Base-by-base conservation (phyloP, 2,113 vertebrate species). In the Podarcis raffonei region DNA sequence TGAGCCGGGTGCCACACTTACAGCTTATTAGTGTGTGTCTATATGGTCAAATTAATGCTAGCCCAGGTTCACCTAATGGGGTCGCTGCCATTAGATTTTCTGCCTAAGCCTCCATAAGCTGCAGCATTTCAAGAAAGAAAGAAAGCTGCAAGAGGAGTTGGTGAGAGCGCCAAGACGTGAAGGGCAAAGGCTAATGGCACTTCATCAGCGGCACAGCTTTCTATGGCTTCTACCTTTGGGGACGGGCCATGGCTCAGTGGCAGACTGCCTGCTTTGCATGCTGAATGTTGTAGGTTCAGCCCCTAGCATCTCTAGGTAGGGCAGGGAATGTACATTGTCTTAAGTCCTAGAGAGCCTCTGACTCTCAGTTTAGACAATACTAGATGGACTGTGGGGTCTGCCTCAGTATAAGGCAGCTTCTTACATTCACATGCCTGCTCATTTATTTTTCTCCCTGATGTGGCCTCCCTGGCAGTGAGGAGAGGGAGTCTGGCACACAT, bases 1-100 rank as follows among this genome's bases (percentile, higher is more conserved):
- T 96, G 96, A 97, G 95, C 96, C 89, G 95, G 96, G 96, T 97
- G 97, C 96, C 96, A 93, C 94, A 78, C 96, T 95, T 95, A 95
- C 96, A 94, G 96, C 97, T 97, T 96, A 97, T 98, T 97, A 97
- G 96, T 90, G 86, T 48, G 89, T 59, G 84, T 90, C 88, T 94
- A 91, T 96, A 94, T 95, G 96, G 97, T 96, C 96, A 95, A 94
- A 95, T 97, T 96, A 96, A 96, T 94, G 96, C 94, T 80, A 75
- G 93, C 94, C 87, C 92, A 1, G 91, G 94, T 93, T 96, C 39
- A 53, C 89, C 71, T 92, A 92, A 92, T 88, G 92, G 95, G 96
- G 96, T 97, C 91, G 87, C 83, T 1, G 22, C 81, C 77, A 37
- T 91, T 77, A 89, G 94, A 92, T 89, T 81, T n/a, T 25, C 85